Conservation (phyloP, 2,113 vertebrate species). For the Neofelis nebulosa region DNA sequence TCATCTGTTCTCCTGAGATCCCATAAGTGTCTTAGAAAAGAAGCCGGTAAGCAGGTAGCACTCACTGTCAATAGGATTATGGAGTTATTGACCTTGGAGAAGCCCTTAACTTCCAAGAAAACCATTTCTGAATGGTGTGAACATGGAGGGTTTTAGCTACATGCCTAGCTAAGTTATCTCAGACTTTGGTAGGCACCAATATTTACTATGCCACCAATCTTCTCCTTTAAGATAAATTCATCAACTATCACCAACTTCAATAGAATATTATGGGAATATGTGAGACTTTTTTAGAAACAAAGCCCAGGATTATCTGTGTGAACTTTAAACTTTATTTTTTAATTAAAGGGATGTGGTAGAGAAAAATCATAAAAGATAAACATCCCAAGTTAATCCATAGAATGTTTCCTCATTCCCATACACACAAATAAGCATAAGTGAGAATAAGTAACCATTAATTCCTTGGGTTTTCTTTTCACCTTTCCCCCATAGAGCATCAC, state of each 20-base stretch:
- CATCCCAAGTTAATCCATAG: neutral
- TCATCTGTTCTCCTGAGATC: neutral
- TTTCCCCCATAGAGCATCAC: conserved; percentile 63
- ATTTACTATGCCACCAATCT: neutral
- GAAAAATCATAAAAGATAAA: neutral
- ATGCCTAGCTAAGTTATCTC: neutral
- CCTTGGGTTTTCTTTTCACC: conserved; percentile 34
- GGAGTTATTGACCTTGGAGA: neutral
- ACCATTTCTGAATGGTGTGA: neutral
- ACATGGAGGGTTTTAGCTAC: neutral
- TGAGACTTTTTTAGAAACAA: neutral
- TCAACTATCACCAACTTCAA: neutral
- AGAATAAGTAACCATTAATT: conserved; percentile 22
- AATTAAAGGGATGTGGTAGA: neutral
- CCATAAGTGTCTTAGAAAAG: neutral
- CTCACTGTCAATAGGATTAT: neutral
- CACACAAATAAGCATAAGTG: neutral
- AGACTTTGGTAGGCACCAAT: neutral
- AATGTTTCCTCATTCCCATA: neutral
- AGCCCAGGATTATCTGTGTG: neutral
- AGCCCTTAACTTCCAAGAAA: neutral
- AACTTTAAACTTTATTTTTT: conserved; percentile 20
- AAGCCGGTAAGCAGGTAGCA: neutral
- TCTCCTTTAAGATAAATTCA: conserved; percentile 2
- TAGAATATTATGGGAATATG: neutral